Evolutionary conservation across 2,113 vertebrate species (phyloP).

Genomic region (Jaculus jaculus): DNA sequence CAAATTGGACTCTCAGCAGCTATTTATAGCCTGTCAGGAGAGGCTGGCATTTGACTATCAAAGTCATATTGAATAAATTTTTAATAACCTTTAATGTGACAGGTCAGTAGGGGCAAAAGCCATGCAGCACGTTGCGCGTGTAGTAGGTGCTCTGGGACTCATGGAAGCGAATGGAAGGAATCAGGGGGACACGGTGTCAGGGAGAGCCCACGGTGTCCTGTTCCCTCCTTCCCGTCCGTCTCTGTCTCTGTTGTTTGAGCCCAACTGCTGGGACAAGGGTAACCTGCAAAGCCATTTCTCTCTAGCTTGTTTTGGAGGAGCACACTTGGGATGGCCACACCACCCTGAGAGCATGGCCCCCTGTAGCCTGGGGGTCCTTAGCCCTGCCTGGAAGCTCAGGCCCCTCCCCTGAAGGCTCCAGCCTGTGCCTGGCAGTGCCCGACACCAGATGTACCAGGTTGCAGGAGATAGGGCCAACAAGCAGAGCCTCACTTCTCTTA

Average conservation of each 20-base stretch:
- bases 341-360: too few species aligned
- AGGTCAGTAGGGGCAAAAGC: background rate
- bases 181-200: fast-evolving
- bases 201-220: fast-evolving
- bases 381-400: too few species aligned
- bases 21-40: constrained; percentile 74
- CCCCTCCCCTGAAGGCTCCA: too few species aligned
- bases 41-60: constrained; percentile 53
- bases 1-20: constrained; percentile 50
- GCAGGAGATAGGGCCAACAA: fast-evolving
- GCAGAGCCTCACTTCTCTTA: background rate
- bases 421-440: too few species aligned
- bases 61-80: constrained; percentile 31
- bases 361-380: too few species aligned
- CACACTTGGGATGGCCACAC: fast-evolving
- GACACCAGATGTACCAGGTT: background rate
- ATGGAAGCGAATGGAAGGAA: background rate
- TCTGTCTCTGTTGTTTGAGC: background rate
- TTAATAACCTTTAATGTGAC: constrained; percentile 40
- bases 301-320: fast-evolving
- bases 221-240: too few species aligned
- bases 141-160: fast-evolving
- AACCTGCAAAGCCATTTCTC: fast-evolving
- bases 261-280: background rate
- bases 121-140: fast-evolving